Evolutionary conservation across 2,113 vertebrate genomes (phyloP), one percentile per base, ranked within the genome.

Genomic region (Falcunculus frontatus): DNA sequence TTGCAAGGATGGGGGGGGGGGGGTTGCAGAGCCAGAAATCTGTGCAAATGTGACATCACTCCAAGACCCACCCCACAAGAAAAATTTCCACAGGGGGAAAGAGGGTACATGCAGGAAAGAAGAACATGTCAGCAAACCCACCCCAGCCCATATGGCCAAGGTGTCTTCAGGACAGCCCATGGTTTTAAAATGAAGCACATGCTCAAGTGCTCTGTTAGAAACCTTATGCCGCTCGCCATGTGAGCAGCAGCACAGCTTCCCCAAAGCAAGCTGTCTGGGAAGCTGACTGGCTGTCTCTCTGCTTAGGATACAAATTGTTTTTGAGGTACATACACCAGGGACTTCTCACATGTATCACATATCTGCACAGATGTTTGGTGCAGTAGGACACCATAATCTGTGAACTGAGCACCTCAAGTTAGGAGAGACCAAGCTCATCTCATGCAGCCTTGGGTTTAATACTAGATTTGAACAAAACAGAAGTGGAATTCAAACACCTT

Each of bases 21-120:
- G 20, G n/a, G 37, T 33, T 82, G 70, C n/a, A 62, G 42, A 74
- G 70, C 6, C 69, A 82, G 65, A 88, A 67, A 82, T 30, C 7
- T 16, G 30, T 33, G 21, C 33, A 59, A 39, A 82, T 4, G 0
- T 2, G 3, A 21, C 15, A 25, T 37, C 41, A 27, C 46, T 30
- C 44, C 3, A 0, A 63, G 52, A 55, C 11, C 6, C 27, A 55
- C 10, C 2, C 23, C 10, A 7, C 0, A 1, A 16, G 37, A 63
- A 82, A 49, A 69, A 53, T 20, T 78, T 63, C 26, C 62, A 47
- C 25, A 6, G 10, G 32, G 16, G 10, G 15, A 73, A 85, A 33
- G 35, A 82, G 25, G 2, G 14, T 30, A 33, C 20, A 21, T 13
- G 26, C 32, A 64, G 57, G 27, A 60, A 67, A 72, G 32, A 63